Conservation (phyloP, 2,888 invertebrate species). For the Fragum whitleyi region DNA sequence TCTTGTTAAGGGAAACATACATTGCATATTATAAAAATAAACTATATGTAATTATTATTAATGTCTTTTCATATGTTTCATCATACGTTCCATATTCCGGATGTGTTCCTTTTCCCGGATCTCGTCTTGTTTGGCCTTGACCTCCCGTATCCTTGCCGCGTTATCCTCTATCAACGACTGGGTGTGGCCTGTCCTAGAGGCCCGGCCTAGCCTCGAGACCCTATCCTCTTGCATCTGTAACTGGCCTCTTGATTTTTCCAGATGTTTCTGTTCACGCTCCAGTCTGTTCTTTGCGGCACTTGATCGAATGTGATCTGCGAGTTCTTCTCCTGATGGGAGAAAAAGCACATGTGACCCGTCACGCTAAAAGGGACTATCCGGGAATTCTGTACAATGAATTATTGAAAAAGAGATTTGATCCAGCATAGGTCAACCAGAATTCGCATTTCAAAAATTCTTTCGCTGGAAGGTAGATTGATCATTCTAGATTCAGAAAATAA, state of each 20-base stretch:
- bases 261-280: slow-evolving; percentile 20
- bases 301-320: slow-evolving; percentile 26
- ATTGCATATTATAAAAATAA: too few species aligned
- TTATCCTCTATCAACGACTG: slow-evolving; percentile 3
- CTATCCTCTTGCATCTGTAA: slow-evolving; percentile 23
- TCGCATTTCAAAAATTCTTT: too few species aligned
- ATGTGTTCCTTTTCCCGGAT: slow-evolving; percentile 29
- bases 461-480: too few species aligned
- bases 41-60: too few species aligned
- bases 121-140: slow-evolving; percentile 29
- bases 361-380: too few species aligned
- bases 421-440: too few species aligned
- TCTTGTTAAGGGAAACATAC: too few species aligned
- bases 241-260: slow-evolving; percentile 14
- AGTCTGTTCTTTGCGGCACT: slow-evolving; percentile 11
- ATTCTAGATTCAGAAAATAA: too few species aligned
- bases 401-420: too few species aligned
- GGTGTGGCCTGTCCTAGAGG: background rate
- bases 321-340: slow-evolving; percentile 11
- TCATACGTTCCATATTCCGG: slow-evolving; percentile 27
- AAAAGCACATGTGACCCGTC: too few species aligned
- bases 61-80: slow-evolving; percentile 28
- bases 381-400: too few species aligned
- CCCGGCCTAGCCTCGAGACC: background rate
- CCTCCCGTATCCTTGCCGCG: slow-evolving; percentile 27